Conservation (phyloP, 2,113 vertebrate genomes). For the Salminus brasiliensis region DNA sequence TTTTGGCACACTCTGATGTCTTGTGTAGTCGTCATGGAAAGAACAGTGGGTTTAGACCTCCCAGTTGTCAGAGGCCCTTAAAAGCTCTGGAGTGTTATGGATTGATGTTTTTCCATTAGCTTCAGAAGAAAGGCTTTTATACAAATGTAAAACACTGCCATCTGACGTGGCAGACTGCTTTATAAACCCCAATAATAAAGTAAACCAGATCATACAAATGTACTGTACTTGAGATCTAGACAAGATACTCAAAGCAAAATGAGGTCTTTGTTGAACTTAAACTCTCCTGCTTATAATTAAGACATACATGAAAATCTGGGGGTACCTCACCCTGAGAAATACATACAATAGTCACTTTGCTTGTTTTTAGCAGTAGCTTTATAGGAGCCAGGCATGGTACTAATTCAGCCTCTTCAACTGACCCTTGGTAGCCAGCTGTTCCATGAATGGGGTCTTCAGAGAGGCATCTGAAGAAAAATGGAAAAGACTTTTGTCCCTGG, state of each 20-base stretch:
- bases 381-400: no score
- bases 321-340: no score
- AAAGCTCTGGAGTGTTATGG: constrained; percentile 24
- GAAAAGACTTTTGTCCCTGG: no score
- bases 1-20: neutral
- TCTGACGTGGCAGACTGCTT: constrained; percentile 28
- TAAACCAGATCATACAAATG: constrained; percentile 15
- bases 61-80: constrained; percentile 33
- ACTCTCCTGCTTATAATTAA: no score
- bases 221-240: neutral
- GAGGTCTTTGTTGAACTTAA: neutral
- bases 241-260: neutral
- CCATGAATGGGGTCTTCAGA: no score
- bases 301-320: no score
- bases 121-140: constrained; percentile 39
- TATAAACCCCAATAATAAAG: constrained; percentile 25
- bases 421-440: no score
- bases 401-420: no score
- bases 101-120: constrained; percentile 48
- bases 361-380: no score
- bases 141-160: constrained; percentile 11
- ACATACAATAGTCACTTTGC: no score
- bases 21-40: constrained; percentile 52
- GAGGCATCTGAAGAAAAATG: no score
- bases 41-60: constrained; percentile 46